These are phyloP conservation scores for Brachylomia viminalis DNA, from an alignment of 2,888 invertebrate genomes.

Conservation along the genomic window DNA sequence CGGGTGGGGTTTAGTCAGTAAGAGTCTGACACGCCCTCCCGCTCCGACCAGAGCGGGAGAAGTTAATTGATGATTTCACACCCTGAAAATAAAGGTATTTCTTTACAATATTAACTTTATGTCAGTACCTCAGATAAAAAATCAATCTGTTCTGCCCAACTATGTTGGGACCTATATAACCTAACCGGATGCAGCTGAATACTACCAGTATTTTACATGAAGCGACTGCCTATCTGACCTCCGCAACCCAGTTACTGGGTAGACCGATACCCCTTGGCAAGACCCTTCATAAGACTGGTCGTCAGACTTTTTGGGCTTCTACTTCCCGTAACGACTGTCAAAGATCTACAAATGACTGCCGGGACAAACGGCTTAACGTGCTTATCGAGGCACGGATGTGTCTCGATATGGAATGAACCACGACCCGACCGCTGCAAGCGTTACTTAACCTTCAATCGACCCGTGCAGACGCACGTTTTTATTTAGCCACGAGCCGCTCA, in stretches of 20 bases:
- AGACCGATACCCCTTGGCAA: neutral
- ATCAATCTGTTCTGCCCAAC: neutral
- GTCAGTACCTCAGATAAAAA: neutral
- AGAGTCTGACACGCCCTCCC: no score
- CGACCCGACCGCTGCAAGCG: neutral
- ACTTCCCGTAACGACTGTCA: neutral
- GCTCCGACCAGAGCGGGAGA: no score
- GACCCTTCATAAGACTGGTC: neutral
- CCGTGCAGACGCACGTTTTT: rapidly evolving
- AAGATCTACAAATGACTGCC: neutral
- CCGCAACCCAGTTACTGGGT: neutral
- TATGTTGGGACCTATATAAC: neutral
- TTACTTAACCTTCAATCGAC: neutral
- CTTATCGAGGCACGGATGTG: neutral
- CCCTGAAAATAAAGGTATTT: no score
- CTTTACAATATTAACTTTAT: neutral
- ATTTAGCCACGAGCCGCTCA: neutral
- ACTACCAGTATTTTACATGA: neutral
- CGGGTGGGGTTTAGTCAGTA: no score
- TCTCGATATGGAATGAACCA: neutral
- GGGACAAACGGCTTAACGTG: neutral
- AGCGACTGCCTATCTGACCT: neutral
- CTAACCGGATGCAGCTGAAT: neutral
- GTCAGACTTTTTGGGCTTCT: neutral
- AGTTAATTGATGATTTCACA: no score